Conservation (phyloP, 2,888 invertebrate species). For the Eupithecia tripunctaria region DNA sequence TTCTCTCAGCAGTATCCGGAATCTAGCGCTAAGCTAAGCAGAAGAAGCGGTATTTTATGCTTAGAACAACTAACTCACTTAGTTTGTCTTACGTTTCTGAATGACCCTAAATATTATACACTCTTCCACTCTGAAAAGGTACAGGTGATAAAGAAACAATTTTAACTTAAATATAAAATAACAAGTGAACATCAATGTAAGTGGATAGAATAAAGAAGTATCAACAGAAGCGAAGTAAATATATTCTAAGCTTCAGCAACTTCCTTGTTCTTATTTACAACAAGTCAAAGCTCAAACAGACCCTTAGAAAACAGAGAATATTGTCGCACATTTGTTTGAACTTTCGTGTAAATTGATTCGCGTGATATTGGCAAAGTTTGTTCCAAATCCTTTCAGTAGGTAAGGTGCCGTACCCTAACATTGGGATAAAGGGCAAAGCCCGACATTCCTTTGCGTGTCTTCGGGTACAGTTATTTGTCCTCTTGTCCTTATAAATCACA, state of each 20-base stretch:
- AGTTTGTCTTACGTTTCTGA: too few species aligned
- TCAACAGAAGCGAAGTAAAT: neutral
- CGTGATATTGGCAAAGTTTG: slow-evolving; percentile 73
- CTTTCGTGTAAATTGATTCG: slow-evolving; percentile 68
- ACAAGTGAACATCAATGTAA: too few species aligned
- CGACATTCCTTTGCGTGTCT: slow-evolving; percentile 52
- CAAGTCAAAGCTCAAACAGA: slow-evolving; percentile 33
- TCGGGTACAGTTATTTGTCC: slow-evolving; percentile 55
- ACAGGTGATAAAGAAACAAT: too few species aligned
- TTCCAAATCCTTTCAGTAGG: slow-evolving; percentile 57
- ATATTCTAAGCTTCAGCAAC: neutral
- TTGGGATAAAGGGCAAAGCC: slow-evolving; percentile 57
- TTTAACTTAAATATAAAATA: too few species aligned
- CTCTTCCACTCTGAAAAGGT: too few species aligned
- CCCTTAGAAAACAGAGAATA: slow-evolving; percentile 36
- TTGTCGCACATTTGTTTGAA: slow-evolving; percentile 53
- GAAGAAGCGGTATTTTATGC: too few species aligned
- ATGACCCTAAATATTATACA: too few species aligned
- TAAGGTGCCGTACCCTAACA: slow-evolving; percentile 50
- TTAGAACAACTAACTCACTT: too few species aligned
- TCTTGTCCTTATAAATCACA: slow-evolving; percentile 54
- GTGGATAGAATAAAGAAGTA: neutral
- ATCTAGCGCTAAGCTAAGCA: too few species aligned
- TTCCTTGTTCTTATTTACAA: slow-evolving; percentile 35
- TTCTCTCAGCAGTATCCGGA: too few species aligned